These are phyloP conservation scores for Anguilla obscura DNA, from an alignment of 2,797 vertebrate genomes.

Conservation along the genomic window DNA sequence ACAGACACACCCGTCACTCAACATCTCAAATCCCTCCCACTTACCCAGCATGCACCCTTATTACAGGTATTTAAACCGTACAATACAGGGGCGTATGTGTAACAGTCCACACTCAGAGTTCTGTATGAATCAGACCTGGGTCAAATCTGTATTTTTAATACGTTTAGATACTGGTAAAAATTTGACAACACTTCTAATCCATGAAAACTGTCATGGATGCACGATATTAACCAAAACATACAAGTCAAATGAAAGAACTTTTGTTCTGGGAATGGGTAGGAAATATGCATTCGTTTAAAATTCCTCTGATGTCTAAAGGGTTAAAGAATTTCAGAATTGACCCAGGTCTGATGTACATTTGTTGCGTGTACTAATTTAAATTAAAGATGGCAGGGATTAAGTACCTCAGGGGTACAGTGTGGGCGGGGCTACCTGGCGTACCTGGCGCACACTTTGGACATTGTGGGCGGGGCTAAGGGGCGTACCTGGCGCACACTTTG, in stretches of 20 bases:
- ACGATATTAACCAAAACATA: too few relatives aligned
- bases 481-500: too few relatives aligned
- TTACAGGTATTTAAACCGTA: not conserved
- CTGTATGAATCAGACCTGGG: not conserved
- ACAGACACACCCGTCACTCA: slow-evolving; percentile 24
- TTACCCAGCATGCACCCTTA: not conserved
- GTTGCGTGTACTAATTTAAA: not conserved
- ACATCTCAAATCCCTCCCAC: not conserved
- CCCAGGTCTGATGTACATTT: not conserved
- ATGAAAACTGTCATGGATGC: too few relatives aligned
- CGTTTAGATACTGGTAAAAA: too few relatives aligned
- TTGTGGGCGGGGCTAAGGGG: too few relatives aligned
- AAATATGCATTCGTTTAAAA: too few relatives aligned
- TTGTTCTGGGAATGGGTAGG: not conserved
- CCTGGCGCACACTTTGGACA: too few relatives aligned
- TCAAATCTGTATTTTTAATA: too few relatives aligned
- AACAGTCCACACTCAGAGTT: not conserved
- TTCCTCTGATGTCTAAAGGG: too few relatives aligned
- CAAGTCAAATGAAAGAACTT: not conserved
- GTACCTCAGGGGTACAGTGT: not conserved
- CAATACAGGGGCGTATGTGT: too few relatives aligned
- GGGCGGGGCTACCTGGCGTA: too few relatives aligned
- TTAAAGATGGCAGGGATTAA: not conserved
- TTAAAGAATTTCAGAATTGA: not conserved
- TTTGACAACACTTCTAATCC: too few relatives aligned